A percentile compares a stretch with the other conserved stretches of the same genome.
Evolutionary conservation across 1,140 invertebrate genomes (phyloP).

Genomic region (Meloidogyne exigua): DNA sequence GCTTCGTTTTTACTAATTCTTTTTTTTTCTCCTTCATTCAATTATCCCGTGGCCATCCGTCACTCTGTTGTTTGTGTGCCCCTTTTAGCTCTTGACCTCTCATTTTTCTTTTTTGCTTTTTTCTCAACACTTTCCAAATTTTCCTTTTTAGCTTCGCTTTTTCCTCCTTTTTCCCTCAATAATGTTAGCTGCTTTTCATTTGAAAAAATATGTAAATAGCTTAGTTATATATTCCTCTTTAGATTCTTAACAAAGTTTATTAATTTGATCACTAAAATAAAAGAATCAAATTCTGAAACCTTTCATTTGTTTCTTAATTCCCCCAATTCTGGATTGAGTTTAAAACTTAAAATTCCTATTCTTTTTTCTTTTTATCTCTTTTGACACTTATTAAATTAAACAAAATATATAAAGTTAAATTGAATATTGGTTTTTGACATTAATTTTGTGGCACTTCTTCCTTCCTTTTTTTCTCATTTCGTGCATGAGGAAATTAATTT

Average conservation of each 20-base stretch:
- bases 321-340: too few relatives aligned
- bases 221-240: too few relatives aligned
- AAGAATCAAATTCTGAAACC: too few relatives aligned
- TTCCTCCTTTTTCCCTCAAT: neutral
- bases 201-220: neutral
- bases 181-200: neutral
- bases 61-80: neutral
- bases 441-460: neutral
- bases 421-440: neutral
- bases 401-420: too few relatives aligned
- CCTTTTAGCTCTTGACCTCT: conserved; percentile 1
- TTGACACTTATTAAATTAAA: neutral
- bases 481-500: neutral
- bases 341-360: neutral
- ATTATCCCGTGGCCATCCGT: conserved; percentile 3
- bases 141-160: neutral
- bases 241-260: too few relatives aligned
- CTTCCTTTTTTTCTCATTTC: neutral
- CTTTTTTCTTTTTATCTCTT: neutral
- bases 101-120: conserved; percentile 2
- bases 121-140: neutral
- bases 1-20: neutral
- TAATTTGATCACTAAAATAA: too few relatives aligned
- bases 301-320: neutral
- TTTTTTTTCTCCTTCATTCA: neutral